Percentiles rank a stretch among this genome's conserved stretches.
These are phyloP conservation scores for Cremastinae sp. DNA, from an alignment of 2,888 invertebrate genomes.

Conservation along the genomic window DNA sequence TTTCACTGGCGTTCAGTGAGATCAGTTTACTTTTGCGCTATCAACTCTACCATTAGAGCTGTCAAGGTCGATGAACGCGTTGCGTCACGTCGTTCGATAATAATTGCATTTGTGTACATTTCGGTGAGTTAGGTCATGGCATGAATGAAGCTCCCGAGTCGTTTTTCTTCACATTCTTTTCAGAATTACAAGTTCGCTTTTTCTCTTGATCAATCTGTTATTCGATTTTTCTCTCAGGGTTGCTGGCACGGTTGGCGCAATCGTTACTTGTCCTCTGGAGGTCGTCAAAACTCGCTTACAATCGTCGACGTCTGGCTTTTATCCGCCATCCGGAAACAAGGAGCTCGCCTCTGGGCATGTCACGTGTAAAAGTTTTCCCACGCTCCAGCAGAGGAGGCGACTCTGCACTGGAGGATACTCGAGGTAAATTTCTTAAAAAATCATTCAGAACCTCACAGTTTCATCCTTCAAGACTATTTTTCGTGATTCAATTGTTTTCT, in stretches of 20 bases:
- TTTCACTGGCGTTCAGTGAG: constrained; percentile 23
- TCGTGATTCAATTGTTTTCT: no score
- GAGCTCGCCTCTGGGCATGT: constrained; percentile 80
- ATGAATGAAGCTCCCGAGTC: constrained; percentile 40
- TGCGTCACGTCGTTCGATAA: constrained; percentile 30
- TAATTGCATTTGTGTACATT: constrained; percentile 3
- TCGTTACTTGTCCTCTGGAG: constrained; percentile 98
- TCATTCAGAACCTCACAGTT: no score
- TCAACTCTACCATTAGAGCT: constrained; percentile 14
- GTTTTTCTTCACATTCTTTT: neutral
- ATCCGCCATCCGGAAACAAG: constrained; percentile 72
- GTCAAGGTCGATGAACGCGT: constrained; percentile 43
- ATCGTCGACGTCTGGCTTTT: constrained; percentile 89
- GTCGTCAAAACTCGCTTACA: constrained; percentile 98
- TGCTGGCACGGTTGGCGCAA: constrained; percentile 98
- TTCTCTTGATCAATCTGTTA: neutral
- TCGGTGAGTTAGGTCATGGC: constrained; percentile 15
- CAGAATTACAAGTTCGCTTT: neutral
- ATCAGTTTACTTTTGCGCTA: constrained; percentile 30
- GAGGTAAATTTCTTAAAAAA: constrained; percentile 68
- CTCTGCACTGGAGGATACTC: constrained; percentile 84
- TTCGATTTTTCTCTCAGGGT: constrained; percentile 83
- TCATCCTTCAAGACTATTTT: no score
- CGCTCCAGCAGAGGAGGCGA: constrained; percentile 86
- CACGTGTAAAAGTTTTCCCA: constrained; percentile 83